phyloP scores from a whole-genome alignment of 2,797 vertebrate genomes.

The Borostomias antarcticus region DNA sequence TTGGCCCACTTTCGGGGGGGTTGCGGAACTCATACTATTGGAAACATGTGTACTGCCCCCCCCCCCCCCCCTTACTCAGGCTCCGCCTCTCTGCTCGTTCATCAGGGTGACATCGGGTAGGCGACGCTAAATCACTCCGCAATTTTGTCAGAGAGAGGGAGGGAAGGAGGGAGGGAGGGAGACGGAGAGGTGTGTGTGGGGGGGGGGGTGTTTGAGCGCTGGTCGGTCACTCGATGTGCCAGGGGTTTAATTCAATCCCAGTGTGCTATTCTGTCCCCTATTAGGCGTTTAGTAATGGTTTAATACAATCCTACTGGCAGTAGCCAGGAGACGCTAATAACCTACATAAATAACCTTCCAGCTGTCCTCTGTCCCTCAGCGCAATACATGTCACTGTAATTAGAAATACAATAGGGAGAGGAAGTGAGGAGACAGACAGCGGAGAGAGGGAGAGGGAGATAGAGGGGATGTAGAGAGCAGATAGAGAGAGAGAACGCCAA shows the following conservation, averaged over 20 bases:
- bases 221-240: too few species aligned
- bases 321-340: constrained; percentile 67
- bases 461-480: too few species aligned
- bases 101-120: constrained; percentile 45
- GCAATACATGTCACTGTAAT: constrained; percentile 70
- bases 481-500: too few species aligned
- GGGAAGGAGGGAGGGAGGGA: too few species aligned
- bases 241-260: constrained; percentile 62
- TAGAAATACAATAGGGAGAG: constrained; percentile 72
- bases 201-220: too few species aligned
- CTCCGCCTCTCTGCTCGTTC: constrained; percentile 33
- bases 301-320: constrained; percentile 72
- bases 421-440: constrained; percentile 41
- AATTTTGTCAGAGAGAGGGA: constrained; percentile 49
- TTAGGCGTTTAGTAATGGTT: constrained; percentile 74
- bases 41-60: constrained; percentile 63
- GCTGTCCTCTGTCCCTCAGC: constrained; percentile 67
- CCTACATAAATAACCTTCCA: constrained; percentile 76
- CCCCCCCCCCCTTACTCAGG: constrained; percentile 36
- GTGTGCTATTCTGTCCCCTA: constrained; percentile 61
- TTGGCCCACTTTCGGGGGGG: too few species aligned
- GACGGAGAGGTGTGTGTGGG: too few species aligned
- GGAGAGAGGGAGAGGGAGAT: too few species aligned
- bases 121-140: constrained; percentile 56
- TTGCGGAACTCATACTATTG: constrained; percentile 51